Evolutionary conservation across 2,797 vertebrate genomes (phyloP), one percentile per base, ranked within the genome.

Genomic region (Platyrinchus mystaceus): DNA sequence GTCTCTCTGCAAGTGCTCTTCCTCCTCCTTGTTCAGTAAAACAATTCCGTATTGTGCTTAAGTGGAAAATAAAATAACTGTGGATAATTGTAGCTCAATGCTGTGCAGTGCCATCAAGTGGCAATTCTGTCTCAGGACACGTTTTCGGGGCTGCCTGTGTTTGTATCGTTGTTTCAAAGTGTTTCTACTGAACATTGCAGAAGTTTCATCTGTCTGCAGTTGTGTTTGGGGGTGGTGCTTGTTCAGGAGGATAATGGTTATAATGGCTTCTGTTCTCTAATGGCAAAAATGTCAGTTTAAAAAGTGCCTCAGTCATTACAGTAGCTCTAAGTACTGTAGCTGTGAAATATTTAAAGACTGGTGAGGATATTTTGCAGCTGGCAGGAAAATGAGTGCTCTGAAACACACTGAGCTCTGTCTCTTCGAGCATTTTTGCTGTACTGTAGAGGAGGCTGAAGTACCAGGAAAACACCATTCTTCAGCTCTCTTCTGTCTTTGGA

Each of bases 81-180:
- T 47, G 64, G 22, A 64, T 24, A 55, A 3, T n/a, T 37, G 58
- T 50, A 44, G 90, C 93, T 86, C 8, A 14, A 3, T 79, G 94
- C 95, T 82, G 44, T 70, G 87, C 81, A 90, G 80, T 96, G 96
- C 96, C 96, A 95, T 94, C 96, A 76, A 89, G 95, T 53, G 96
- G 96, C 67, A 32, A 16, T 46, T 90, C 22, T 91, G 52, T 49
- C 14, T 0, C 69, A 90, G 49, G 37, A 81, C 89, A 46, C 2
- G 0, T 53, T 81, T 49, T 44, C 26, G 12, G 30, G 17, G 56
- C 30, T 58, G 37, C 56, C 22, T 68, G 22, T 5, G 0, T 73
- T 63, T 37, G 2, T 14, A 1, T 19, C 26, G 26, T 13, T 27
- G 24, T 37, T 85, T 78, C 58, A 8, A 58, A 73, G 34, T 17